A percentile compares a stretch with the other conserved stretches of the same genome.
Evolutionary conservation across 2,797 vertebrate species (phyloP).

Genomic region (Sebastes aleutianus): DNA sequence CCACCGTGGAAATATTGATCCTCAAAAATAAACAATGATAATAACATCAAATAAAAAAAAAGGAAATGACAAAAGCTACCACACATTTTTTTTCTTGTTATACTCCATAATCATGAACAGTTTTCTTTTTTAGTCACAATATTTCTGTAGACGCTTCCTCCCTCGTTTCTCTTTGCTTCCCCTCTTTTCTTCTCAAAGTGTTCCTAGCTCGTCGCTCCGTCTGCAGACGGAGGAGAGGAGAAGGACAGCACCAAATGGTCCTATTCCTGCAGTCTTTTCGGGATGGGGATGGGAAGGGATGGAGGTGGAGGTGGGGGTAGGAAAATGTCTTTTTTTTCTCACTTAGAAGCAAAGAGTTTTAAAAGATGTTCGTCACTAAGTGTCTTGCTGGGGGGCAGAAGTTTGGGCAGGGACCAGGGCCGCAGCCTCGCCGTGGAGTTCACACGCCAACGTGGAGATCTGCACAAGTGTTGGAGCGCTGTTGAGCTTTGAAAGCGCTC

Average conservation of each 20-base stretch:
- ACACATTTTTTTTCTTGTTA: slow-evolving; percentile 76
- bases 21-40: slow-evolving; percentile 73
- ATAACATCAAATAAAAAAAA: slow-evolving; percentile 71
- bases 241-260: slow-evolving; percentile 68
- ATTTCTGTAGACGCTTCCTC: slow-evolving; percentile 69
- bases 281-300: slow-evolving; percentile 19
- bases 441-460: slow-evolving; percentile 8
- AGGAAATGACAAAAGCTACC: slow-evolving; percentile 81
- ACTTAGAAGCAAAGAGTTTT: slow-evolving; percentile 61
- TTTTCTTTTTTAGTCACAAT: slow-evolving; percentile 75
- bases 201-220: slow-evolving; percentile 58
- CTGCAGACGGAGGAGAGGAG: slow-evolving; percentile 43
- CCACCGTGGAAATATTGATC: slow-evolving; percentile 77
- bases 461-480: slow-evolving; percentile 46
- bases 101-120: slow-evolving; percentile 76
- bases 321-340: slow-evolving; percentile 48
- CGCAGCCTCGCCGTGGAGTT: background rate
- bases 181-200: slow-evolving; percentile 54
- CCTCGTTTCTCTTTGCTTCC: slow-evolving; percentile 52
- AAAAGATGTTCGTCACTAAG: slow-evolving; percentile 54
- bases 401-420: slow-evolving; percentile 40
- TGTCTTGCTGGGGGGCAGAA: slow-evolving; percentile 57
- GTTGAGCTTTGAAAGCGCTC: slow-evolving; percentile 64
- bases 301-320: slow-evolving; percentile 7
- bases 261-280: slow-evolving; percentile 74